A percentile compares a stretch with the other conserved stretches of the same genome.
phyloP scores from a whole-genome alignment of 2,888 invertebrate genomes.

The Leucoma salicis region DNA sequence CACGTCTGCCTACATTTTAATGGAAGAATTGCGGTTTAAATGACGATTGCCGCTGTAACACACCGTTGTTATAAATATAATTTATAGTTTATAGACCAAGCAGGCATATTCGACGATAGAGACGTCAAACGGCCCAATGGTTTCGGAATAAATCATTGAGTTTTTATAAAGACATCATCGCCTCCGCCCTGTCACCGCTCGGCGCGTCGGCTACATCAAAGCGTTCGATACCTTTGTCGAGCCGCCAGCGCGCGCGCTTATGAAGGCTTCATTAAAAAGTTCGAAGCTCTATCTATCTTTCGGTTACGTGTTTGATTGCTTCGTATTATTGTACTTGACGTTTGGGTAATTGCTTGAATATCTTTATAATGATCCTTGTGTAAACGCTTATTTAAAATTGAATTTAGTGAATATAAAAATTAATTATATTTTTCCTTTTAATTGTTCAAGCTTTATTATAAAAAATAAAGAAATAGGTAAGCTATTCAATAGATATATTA shows the following conservation, averaged over 20 bases:
- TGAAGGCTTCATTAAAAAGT: conserved; percentile 68
- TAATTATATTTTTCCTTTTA: not conserved
- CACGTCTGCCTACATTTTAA: conserved; percentile 25
- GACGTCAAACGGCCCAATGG: conserved; percentile 41
- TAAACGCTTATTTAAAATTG: conserved; percentile 15
- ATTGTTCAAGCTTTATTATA: not conserved
- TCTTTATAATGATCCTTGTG: conserved; percentile 34
- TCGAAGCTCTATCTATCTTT: conserved; percentile 54
- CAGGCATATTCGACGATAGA: conserved; percentile 35
- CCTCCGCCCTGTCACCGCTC: conserved; percentile 63
- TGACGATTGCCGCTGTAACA: conserved; percentile 26
- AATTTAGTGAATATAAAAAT: conserved; percentile 11
- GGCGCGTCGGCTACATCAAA: conserved; percentile 58
- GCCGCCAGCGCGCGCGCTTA: conserved; percentile 53
- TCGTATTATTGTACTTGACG: conserved; percentile 42
- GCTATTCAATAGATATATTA: no score
- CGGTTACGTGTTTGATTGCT: conserved; percentile 51
- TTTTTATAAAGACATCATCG: conserved; percentile 79
- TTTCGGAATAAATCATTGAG: conserved; percentile 69
- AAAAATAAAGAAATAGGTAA: not conserved
- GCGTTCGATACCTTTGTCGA: conserved; percentile 47
- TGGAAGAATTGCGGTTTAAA: conserved; percentile 23
- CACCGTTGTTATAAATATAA: conserved; percentile 33
- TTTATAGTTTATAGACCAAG: conserved; percentile 37
- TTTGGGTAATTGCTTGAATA: conserved; percentile 49